Base-by-base conservation (phyloP, 2,113 vertebrate genomes). In the Ictalurus furcatus region DNA sequence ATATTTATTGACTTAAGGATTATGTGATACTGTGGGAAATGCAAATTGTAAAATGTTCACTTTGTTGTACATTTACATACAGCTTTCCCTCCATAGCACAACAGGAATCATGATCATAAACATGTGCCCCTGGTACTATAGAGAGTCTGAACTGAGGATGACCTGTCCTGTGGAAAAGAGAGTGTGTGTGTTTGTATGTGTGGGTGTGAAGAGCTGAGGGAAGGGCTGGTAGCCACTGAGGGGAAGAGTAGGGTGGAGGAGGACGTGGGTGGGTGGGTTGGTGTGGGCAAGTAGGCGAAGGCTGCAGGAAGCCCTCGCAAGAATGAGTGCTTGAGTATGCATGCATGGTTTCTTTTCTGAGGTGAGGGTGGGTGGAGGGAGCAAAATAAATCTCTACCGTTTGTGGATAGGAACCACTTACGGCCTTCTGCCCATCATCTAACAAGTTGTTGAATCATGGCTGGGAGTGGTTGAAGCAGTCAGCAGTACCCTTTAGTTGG, bases 221-320 rank as follows among this genome's bases (percentile, higher is more conserved):
- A 89, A 90, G 88, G 90, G 91, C 83, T 91, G 87, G 81, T 80
- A 61, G 69, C 78, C 78, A 81, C 85, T n/a, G 76, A 91, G 79
- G 85, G 73, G 85, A 85, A 88, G 84, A 89, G 86, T 16, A 76
- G 88, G 90, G 83, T 85, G 89, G 84, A 92, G 89, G 87, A 84
- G 85, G 54, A 89, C n/a, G 67, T 90, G 87, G 84, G 90, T 85
- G 89, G 76, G 87, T 86, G 89, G 65, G 81, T 84, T 65, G 61
- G 44, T 84, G 87, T 56, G 87, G 85, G 86, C 88, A 82, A 87
- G 90, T 91, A 84, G 88, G 87, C 73, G 86, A 90, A 59, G 61
- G 86, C 84, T 80, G 84, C 89, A 89, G 90, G 88, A 90, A 90
- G 76, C 87, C 61, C 30, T 79, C 65, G 44, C 61, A 80, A 88